A percentile compares a stretch with the other conserved stretches of the same genome.
phyloP scores from a whole-genome alignment of 2,888 invertebrate genomes.

The Macropis europaea region DNA sequence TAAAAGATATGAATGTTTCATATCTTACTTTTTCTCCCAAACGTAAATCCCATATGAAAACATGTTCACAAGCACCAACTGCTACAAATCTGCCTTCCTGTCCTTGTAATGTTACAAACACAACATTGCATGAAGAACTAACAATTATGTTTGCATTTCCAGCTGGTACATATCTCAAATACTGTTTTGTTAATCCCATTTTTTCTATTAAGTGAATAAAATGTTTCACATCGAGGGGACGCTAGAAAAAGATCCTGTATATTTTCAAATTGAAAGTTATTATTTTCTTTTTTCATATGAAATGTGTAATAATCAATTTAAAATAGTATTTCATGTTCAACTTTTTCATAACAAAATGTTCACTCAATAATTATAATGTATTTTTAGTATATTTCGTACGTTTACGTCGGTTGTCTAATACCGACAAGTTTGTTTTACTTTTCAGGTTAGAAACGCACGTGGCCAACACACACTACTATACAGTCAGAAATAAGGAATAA shows the following conservation, averaged over 20 bases:
- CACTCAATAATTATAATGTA: not conserved
- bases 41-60: slow-evolving; percentile 96
- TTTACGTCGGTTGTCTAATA: not conserved
- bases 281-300: not conserved
- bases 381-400: not conserved
- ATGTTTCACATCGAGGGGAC: not conserved
- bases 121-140: slow-evolving; percentile 88
- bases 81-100: slow-evolving; percentile 92
- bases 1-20: not conserved
- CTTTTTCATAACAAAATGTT: not conserved
- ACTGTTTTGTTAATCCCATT: slow-evolving; percentile 96
- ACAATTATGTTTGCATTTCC: slow-evolving; percentile 94
- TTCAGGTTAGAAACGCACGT: slow-evolving; percentile 9
- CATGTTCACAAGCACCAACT: slow-evolving; percentile 96
- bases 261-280: not conserved
- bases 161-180: slow-evolving; percentile 91
- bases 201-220: slow-evolving; percentile 14
- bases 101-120: slow-evolving; percentile 88
- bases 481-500: not conserved
- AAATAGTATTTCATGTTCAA: not conserved
- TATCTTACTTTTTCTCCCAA: slow-evolving; percentile 87
- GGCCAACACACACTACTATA: not conserved
- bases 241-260: not conserved
- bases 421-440: not conserved
- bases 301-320: not conserved